Conservation (phyloP, 2,113 vertebrate species). For the Mesitornis unicolor region DNA sequence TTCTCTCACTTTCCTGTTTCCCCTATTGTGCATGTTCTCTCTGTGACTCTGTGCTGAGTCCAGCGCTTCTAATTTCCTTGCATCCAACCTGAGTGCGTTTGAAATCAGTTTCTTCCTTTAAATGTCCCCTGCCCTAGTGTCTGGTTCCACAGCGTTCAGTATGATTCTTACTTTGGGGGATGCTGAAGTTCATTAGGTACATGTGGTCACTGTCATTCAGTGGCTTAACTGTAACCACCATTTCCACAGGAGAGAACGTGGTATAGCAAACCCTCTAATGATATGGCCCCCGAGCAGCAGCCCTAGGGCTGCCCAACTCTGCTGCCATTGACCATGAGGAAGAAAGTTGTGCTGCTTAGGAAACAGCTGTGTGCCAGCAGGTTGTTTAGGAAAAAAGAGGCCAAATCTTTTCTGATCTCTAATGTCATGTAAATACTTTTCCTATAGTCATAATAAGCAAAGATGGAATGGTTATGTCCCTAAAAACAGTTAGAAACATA, state of each 20-base stretch:
- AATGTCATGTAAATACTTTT: not conserved
- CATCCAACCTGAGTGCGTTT: not conserved
- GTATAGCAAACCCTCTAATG: not conserved
- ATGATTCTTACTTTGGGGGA: not conserved
- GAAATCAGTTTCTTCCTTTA: not conserved
- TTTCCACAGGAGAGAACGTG: not conserved
- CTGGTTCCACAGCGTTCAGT: not conserved
- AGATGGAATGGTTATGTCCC: not conserved
- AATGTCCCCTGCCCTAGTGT: not conserved
- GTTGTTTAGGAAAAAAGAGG: not conserved
- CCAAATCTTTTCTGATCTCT: not conserved
- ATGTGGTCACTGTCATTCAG: not conserved
- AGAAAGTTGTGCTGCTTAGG: not conserved
- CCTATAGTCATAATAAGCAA: accelerated
- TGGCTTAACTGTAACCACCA: not conserved
- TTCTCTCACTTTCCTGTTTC: not conserved
- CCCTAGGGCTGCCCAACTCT: not conserved
- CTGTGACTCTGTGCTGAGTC: not conserved
- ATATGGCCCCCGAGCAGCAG: not conserved
- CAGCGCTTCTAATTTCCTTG: not conserved
- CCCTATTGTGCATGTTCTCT: not conserved
- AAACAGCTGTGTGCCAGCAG: not conserved
- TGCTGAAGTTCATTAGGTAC: not conserved
- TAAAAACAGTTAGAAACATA: too few species aligned
- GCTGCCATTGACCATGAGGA: not conserved